phyloP scores from a whole-genome alignment of 2,797 vertebrate species.

The Anguilla pacifica region DNA sequence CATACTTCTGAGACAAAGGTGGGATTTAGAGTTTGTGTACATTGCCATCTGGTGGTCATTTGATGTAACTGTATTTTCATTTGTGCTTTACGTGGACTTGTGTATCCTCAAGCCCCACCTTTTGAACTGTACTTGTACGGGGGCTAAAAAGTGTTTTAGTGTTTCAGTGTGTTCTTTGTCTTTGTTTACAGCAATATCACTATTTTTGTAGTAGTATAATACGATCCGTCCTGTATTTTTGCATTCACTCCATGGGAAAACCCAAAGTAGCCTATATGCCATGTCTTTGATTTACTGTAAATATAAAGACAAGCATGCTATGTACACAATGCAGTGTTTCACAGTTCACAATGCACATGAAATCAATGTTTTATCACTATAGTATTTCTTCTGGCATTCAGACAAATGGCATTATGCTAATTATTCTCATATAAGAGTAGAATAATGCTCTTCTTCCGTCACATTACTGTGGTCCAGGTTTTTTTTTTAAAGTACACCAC shows the following conservation, averaged over 20 bases:
- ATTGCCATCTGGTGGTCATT: constrained; percentile 29
- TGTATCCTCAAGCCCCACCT: constrained; percentile 20
- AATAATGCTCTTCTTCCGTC: background rate
- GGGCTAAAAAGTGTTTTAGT: constrained; percentile 11
- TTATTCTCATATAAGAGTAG: background rate
- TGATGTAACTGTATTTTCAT: constrained; percentile 30
- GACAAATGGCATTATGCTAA: background rate
- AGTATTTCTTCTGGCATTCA: background rate
- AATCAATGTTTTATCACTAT: constrained; percentile 3
- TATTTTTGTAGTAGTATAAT: constrained; percentile 30
- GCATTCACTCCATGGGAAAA: constrained; percentile 11
- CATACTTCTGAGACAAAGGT: background rate
- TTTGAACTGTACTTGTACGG: constrained; percentile 20
- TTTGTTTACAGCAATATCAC: constrained; percentile 31
- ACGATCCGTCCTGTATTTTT: constrained; percentile 28
- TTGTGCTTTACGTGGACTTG: constrained; percentile 20
- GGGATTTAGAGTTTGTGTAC: constrained; percentile 12
- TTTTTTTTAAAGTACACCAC: background rate
- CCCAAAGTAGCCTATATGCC: constrained; percentile 17
- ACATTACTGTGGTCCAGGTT: background rate
- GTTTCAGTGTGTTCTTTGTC: constrained; percentile 30
- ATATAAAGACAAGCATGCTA: constrained; percentile 23
- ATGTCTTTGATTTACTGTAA: constrained; percentile 17
- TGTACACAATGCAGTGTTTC: constrained; percentile 4
- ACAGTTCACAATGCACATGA: constrained; percentile 22